Evolutionary conservation across 2,113 vertebrate genomes (phyloP).

Genomic region (Cheilinus undulatus): DNA sequence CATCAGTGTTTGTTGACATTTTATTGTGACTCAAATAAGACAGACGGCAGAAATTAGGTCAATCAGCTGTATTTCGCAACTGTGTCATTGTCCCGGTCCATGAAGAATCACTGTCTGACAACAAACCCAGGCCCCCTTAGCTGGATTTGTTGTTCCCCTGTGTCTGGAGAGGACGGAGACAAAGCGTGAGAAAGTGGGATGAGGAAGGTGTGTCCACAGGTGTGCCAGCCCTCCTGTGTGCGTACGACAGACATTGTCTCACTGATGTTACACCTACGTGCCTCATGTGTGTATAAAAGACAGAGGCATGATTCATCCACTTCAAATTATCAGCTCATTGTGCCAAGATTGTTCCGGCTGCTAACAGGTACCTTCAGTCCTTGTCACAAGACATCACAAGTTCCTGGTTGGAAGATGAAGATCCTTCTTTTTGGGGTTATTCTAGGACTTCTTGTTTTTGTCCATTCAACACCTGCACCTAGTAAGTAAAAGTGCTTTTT

Average conservation of each 20-base stretch:
- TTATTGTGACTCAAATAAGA: background rate
- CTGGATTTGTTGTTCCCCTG: background rate
- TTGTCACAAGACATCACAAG: background rate
- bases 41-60: background rate
- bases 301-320: constrained; percentile 20
- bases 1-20: background rate
- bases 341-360: background rate
- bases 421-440: constrained; percentile 35
- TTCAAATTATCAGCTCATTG: constrained; percentile 20
- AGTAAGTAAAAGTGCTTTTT: constrained; percentile 54
- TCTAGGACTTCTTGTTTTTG: constrained; percentile 62
- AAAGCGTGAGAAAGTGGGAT: constrained; percentile 24
- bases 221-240: constrained; percentile 48
- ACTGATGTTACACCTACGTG: constrained; percentile 38
- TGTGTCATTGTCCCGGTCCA: background rate
- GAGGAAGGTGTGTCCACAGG: constrained; percentile 51
- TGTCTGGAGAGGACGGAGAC: background rate
- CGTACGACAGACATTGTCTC: constrained; percentile 34
- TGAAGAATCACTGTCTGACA: background rate
- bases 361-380: background rate
- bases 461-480: constrained; percentile 38
- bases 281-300: constrained; percentile 64
- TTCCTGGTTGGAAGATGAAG: constrained; percentile 38
- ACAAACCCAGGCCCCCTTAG: background rate
- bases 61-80: background rate